These are phyloP conservation scores for Oeneis ivallda DNA, from an alignment of 2,888 invertebrate species.

Conservation along the genomic window DNA sequence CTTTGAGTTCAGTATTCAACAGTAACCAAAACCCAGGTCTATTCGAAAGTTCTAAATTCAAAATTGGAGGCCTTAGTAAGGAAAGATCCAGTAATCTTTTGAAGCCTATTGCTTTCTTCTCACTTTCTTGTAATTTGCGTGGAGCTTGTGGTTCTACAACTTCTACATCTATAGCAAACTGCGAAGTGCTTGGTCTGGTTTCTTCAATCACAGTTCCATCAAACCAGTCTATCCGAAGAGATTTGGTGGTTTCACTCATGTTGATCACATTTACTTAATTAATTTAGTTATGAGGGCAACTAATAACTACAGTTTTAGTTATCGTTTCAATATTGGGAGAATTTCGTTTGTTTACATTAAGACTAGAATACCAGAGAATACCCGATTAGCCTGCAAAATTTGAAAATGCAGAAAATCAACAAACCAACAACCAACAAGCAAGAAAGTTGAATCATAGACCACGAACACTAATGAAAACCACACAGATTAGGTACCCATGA, in stretches of 20 bases:
- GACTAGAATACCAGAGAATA: no score
- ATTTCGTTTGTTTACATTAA: constrained; percentile 36
- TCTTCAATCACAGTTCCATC: constrained; percentile 72
- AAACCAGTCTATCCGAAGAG: constrained; percentile 75
- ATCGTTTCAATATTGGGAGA: no score
- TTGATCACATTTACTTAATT: background rate
- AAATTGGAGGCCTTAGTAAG: constrained; percentile 59
- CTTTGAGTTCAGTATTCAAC: constrained; percentile 65
- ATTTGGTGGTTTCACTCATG: constrained; percentile 60
- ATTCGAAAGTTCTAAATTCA: constrained; percentile 68
- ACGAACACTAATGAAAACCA: no score
- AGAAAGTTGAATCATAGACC: no score
- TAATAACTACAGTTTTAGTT: no score
- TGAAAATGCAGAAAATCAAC: no score
- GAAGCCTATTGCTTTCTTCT: constrained; percentile 73
- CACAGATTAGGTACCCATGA: no score
- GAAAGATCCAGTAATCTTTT: constrained; percentile 70
- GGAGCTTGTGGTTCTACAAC: constrained; percentile 48
- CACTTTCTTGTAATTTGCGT: constrained; percentile 50
- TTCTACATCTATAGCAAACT: constrained; percentile 59
- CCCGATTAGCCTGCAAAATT: no score
- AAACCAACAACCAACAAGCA: no score
- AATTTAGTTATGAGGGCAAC: no score
- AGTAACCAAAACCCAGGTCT: constrained; percentile 73
- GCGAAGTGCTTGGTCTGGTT: constrained; percentile 46